These are phyloP conservation scores for Anguilla anguilla DNA, from an alignment of 2,797 vertebrate genomes.

Conservation along the genomic window DNA sequence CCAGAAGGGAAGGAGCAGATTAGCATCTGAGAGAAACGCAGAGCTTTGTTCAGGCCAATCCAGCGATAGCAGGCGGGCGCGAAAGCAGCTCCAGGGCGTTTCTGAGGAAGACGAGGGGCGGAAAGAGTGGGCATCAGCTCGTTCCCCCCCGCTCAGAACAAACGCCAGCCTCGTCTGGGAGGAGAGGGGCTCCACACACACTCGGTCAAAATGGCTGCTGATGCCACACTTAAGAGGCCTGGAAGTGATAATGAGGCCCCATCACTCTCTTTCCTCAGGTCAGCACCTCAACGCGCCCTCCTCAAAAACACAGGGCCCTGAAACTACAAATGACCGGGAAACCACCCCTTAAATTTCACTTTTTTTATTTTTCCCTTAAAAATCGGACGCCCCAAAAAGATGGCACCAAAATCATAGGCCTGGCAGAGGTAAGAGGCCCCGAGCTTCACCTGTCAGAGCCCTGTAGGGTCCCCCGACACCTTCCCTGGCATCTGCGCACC, in stretches of 20 bases:
- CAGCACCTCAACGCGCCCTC: constrained; percentile 67
- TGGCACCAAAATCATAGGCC: constrained; percentile 13
- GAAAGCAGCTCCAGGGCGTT: constrained; percentile 64
- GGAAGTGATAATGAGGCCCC: constrained; percentile 76
- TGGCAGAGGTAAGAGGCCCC: not conserved
- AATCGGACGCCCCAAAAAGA: constrained; percentile 34
- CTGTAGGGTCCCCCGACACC: not conserved
- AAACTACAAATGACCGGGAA: constrained; percentile 35
- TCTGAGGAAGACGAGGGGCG: constrained; percentile 48
- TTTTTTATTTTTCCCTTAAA: constrained; percentile 38
- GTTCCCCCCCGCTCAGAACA: constrained; percentile 63
- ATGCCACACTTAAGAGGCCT: constrained; percentile 74
- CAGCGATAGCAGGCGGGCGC: constrained; percentile 58
- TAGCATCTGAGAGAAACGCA: not conserved
- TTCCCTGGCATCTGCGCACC: not conserved
- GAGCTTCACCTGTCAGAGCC: constrained; percentile 12
- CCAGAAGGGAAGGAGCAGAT: not conserved
- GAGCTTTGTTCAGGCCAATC: constrained; percentile 37
- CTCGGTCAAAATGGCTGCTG: constrained; percentile 66
- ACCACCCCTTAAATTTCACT: constrained; percentile 39
- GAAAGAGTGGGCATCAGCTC: constrained; percentile 66
- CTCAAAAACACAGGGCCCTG: constrained; percentile 48
- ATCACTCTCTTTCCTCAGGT: constrained; percentile 66
- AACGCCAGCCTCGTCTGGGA: constrained; percentile 55
- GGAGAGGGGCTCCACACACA: constrained; percentile 22